These are phyloP conservation scores for Etheostoma nigrum DNA, from an alignment of 2,797 vertebrate genomes.

Conservation along the genomic window DNA sequence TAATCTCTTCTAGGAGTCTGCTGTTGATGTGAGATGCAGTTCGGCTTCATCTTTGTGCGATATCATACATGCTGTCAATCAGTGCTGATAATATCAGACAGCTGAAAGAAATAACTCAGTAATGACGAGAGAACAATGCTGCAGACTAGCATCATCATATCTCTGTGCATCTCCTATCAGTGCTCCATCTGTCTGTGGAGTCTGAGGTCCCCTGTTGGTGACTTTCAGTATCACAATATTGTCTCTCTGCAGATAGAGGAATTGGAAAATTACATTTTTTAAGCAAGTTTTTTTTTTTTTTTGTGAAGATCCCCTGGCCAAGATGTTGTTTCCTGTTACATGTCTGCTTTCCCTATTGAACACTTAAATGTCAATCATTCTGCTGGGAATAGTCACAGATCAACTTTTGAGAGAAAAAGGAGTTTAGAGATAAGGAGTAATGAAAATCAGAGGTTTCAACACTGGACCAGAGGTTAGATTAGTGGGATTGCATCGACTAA, in stretches of 20 bases:
- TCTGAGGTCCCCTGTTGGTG: constrained; percentile 66
- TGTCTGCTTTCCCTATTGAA: not conserved
- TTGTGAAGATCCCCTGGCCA: not conserved
- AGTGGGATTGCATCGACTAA: not conserved
- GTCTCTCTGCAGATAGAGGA: not conserved
- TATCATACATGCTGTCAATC: constrained; percentile 16
- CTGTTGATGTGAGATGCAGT: not conserved
- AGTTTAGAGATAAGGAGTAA: not conserved
- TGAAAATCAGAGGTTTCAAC: not conserved
- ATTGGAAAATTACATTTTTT: not conserved
- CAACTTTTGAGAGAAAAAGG: not conserved
- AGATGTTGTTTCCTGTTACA: not conserved
- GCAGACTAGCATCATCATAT: not conserved
- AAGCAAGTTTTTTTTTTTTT: not conserved
- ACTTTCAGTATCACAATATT: constrained; percentile 8
- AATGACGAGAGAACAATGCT: not conserved
- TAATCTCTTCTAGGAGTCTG: not conserved
- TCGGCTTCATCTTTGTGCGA: not conserved
- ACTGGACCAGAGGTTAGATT: not conserved
- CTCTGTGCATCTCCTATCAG: not conserved
- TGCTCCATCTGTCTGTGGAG: constrained; percentile 42
- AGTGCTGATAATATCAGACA: constrained; percentile 1
- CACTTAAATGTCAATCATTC: not conserved
- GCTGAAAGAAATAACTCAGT: constrained; percentile 1
- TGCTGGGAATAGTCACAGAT: not conserved